Conservation (phyloP, 2,797 vertebrate genomes). For the Oryzias dopingdopingensis region DNA sequence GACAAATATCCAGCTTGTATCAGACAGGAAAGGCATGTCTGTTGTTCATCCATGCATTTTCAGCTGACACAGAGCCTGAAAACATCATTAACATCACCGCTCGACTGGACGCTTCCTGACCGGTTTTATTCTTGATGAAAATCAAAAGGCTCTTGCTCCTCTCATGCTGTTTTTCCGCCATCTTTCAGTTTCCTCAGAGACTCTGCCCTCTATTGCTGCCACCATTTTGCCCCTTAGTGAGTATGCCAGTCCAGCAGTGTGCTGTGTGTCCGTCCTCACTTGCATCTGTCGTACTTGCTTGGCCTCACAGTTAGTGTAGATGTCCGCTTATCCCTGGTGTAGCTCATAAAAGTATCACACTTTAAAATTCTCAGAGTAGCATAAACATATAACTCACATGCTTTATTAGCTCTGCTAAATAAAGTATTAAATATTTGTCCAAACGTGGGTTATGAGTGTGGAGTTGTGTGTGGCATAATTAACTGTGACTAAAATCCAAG, state of each 20-base stretch:
- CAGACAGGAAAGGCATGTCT: too few species aligned
- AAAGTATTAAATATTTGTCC: conserved; percentile 7
- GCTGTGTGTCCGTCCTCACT: conserved; percentile 44
- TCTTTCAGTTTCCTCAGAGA: conserved; percentile 79
- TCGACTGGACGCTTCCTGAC: too few species aligned
- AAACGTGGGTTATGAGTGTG: conserved; percentile 16
- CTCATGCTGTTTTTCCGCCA: conserved; percentile 74
- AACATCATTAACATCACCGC: too few species aligned
- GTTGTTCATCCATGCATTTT: too few species aligned
- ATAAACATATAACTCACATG: too few species aligned
- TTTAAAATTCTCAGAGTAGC: background rate
- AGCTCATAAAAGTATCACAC: conserved; percentile 1
- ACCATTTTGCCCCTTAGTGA: conserved; percentile 78
- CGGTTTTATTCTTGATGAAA: too few species aligned
- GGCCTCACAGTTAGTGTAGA: conserved; percentile 46
- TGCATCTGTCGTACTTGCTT: conserved; percentile 41
- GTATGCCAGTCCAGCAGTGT: conserved; percentile 72
- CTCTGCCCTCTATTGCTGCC: conserved; percentile 68
- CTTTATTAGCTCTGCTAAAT: conserved; percentile 31
- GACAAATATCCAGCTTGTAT: too few species aligned
- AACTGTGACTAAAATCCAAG: conserved; percentile 8
- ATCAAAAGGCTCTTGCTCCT: conserved; percentile 13
- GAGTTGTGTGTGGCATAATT: conserved; percentile 20
- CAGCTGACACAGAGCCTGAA: too few species aligned
- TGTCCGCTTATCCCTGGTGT: conserved; percentile 18